Base-by-base conservation (phyloP, 2,888 invertebrate species). In the Agonopterix alstromeriana region DNA sequence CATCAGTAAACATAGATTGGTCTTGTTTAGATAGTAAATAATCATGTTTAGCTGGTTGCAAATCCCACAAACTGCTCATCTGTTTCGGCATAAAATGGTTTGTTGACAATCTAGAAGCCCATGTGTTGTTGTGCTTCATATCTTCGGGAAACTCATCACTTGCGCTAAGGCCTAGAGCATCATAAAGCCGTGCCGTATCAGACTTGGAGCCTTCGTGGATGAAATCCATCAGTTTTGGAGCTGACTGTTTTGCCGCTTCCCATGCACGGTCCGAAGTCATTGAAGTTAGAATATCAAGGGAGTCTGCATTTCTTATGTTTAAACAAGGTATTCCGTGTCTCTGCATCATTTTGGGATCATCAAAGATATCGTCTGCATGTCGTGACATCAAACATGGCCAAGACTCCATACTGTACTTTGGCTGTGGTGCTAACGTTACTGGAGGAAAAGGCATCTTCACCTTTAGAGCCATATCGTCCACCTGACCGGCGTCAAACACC, bases 231-330 rank as follows among this genome's bases (percentile, higher is more conserved):
- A 89, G 62, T 60, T 88, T 88, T 8, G 89, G 89, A 12, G 87
- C 89, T 3, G 87, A 83, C 56, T 85, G 82, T 48, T 89, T 89
- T 7, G 89, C 89, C 36, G 89, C 89, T 67, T 89, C 89, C 89
- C 89, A 89, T 40, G 88, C 89, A 8, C 82, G 79, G 52, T 89
- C 89, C 46, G 86, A 83, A 41, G 86, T 86, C 70, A 85, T 75
- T 11, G 81, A 73, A 54, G 62, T 79, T 10, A 85, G 60, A 49
- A 86, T 70, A 53, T 87, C 82, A 8, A 83, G 63, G 1, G 80
- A 63, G 50, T 84, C 79, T 10, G 73, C 59, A n/a, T 65, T 60
- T 56, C 77, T 76, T 49, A 82, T 68, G 45, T 83, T 81, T 53
- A 83, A 57, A 50, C 76, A 75, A 7, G 80, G 67, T 47, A 81